Percentiles rank a stretch among this genome's conserved stretches.
phyloP scores from a whole-genome alignment of 2,113 vertebrate species.

The Lichenostomus cassidix region DNA sequence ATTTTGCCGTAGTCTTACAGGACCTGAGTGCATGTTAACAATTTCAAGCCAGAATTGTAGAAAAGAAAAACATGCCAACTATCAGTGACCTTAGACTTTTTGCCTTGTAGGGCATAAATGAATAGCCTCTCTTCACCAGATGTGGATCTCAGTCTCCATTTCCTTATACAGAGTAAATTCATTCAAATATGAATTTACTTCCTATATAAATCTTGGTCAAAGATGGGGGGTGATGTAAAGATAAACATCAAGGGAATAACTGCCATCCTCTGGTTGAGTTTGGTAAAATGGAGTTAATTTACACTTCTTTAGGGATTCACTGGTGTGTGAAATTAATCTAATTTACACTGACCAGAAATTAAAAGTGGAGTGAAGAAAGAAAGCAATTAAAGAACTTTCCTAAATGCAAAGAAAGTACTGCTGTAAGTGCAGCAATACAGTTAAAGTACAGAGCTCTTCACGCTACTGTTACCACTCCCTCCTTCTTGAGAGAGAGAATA shows the following conservation, averaged over 20 bases:
- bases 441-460: background rate
- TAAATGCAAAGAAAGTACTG: background rate
- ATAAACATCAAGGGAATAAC: slow-evolving; percentile 12
- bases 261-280: slow-evolving; percentile 39
- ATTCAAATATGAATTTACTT: background rate
- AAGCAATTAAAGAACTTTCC: slow-evolving; percentile 19
- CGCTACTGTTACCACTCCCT: background rate
- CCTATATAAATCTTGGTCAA: slow-evolving; percentile 1
- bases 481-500: background rate
- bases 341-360: slow-evolving; percentile 33
- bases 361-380: slow-evolving; percentile 27
- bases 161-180: background rate
- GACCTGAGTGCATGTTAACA: background rate
- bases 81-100: background rate
- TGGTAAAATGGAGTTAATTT: slow-evolving; percentile 55
- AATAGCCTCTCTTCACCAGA: background rate
- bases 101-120: background rate
- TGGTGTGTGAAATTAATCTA: slow-evolving; percentile 48
- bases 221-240: background rate
- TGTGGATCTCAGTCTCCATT: background rate
- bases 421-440: background rate
- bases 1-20: background rate
- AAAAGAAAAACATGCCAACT: background rate
- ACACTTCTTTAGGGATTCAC: slow-evolving; percentile 34
- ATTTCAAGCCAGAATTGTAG: background rate